Evolutionary conservation across 2,888 invertebrate species (phyloP), one percentile per base, ranked within the genome.

Genomic region (Cordilura impudica): DNA sequence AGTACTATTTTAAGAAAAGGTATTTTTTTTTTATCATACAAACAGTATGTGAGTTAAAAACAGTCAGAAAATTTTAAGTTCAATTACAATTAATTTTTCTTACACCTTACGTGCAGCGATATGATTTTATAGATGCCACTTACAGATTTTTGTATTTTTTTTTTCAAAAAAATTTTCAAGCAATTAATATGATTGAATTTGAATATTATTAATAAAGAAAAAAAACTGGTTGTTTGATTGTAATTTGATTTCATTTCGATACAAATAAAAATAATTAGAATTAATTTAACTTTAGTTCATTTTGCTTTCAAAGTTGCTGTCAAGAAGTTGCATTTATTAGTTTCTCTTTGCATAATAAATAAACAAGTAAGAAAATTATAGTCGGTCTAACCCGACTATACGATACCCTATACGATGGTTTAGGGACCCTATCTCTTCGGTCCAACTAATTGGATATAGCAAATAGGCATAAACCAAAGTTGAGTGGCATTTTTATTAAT

Each of bases 81-180:
- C 69, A 73, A 73, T 72, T 73, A 51, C 12, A 23, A 61, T 67
- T 79, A 67, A 67, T 67, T 75, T 63, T 67, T 69, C 67, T 79
- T 79, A 58, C 75, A 67, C 79, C 65, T 78, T 47, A 71, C 74
- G 61, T 56, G 67, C 67, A 14, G 71, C 53, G 21, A 65, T 61
- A 39, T 39, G n/a, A 2, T 6, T 23, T 56, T 66, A 35, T 60
- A 39, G 49, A 45, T 78, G 78, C 43, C 78, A 73, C 70, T 12
- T 66, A 26, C 58, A 16, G n/a, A n/a, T n/a, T n/a, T n/a, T n/a
- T 43, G 18, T 29, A 69, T 71, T 65, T 77, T n/a, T 77, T 71
- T 60, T 58, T 8, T 8, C n/a, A 39, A 49, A 1, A 7, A 51
- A 63, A 58, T 70, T 76, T 63, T 51, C 75, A 76, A 43, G 75